phyloP scores from a whole-genome alignment of 2,888 invertebrate species.

The Metellina segmentata region DNA sequence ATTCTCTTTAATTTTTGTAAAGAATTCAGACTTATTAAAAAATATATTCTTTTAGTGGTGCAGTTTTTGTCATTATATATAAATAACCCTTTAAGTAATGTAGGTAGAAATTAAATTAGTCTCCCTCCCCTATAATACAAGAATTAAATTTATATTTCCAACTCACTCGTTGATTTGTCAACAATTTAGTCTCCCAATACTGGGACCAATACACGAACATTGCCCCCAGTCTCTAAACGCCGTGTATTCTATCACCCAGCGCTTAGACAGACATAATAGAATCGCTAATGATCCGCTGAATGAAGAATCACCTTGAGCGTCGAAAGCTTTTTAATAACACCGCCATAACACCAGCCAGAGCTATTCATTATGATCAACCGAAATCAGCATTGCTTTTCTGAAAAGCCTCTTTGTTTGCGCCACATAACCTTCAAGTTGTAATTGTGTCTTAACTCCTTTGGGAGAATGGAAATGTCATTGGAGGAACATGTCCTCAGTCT shows the following conservation, averaged over 20 bases:
- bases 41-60: too few relatives aligned
- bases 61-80: too few relatives aligned
- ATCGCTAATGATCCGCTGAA: background rate
- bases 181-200: too few relatives aligned
- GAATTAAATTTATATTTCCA: too few relatives aligned
- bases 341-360: background rate
- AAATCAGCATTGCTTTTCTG: conserved; percentile 13
- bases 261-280: background rate
- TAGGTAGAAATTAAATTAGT: too few relatives aligned
- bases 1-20: too few relatives aligned
- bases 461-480: conserved; percentile 24
- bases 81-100: too few relatives aligned
- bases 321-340: background rate
- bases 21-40: too few relatives aligned
- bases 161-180: too few relatives aligned
- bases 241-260: background rate
- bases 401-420: conserved; percentile 20
- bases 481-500: conserved; percentile 7
- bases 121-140: too few relatives aligned
- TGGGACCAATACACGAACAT: too few relatives aligned
- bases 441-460: conserved; percentile 20
- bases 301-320: conserved; percentile 1
- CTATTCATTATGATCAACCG: conserved; percentile 1
- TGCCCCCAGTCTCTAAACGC: too few relatives aligned
- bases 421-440: conserved; percentile 25